A percentile compares a stretch with the other conserved stretches of the same genome.
These are phyloP conservation scores for Calcarius lapponicus DNA, from an alignment of 2,797 vertebrate genomes.

Conservation along the genomic window DNA sequence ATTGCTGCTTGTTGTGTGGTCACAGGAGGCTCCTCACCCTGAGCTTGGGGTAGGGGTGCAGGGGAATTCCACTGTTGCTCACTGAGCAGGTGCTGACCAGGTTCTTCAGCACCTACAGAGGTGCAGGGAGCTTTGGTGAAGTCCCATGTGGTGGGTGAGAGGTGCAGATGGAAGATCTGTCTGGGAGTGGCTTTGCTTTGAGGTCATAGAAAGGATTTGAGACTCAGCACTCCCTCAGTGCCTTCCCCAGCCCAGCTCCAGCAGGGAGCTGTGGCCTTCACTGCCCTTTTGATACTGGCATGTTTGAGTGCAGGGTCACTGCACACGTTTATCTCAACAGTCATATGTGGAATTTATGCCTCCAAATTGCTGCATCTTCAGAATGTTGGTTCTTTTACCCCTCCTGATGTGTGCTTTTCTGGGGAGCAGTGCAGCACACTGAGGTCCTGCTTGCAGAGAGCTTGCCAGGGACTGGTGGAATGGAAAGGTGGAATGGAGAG, in stretches of 20 bases:
- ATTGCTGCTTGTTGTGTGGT: fast-evolving
- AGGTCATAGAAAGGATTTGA: neutral
- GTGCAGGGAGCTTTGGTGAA: neutral
- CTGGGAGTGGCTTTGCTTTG: neutral
- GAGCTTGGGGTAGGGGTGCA: neutral
- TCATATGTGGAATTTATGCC: neutral
- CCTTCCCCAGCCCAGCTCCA: neutral
- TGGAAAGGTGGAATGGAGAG: neutral
- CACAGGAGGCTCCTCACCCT: neutral
- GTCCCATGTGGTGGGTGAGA: too few relatives aligned
- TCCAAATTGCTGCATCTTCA: neutral
- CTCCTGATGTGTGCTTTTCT: neutral
- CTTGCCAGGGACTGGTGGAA: too few relatives aligned
- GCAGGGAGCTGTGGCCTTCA: neutral
- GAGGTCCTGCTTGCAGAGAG: neutral
- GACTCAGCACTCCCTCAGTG: neutral
- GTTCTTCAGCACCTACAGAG: neutral
- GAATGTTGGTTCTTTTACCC: fast-evolving
- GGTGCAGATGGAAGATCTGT: neutral
- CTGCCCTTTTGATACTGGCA: fast-evolving
- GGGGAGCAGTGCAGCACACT: fast-evolving
- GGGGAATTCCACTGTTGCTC: neutral
- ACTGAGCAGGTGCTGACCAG: neutral
- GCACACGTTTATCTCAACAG: neutral
- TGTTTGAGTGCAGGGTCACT: neutral